Base-by-base conservation (phyloP, 1,140 invertebrate genomes). In the Gryon sp. region DNA sequence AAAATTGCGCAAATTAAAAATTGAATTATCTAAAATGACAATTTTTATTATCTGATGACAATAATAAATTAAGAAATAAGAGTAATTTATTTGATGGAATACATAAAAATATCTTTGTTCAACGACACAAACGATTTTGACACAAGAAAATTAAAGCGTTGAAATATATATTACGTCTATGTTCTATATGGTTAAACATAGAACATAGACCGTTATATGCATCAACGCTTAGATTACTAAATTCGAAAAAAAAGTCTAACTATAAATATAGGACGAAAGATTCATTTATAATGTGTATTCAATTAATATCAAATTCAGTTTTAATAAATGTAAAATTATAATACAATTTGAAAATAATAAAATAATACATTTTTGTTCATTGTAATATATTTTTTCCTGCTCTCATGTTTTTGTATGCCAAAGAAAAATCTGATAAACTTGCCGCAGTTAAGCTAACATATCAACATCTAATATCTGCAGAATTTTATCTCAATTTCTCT, bases 41-140 rank as follows among this genome's bases (percentile, higher is more conserved):
- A 32, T 32, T 9, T 5, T 32, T n/a, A 32, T n/a, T n/a, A n/a
- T n/a, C n/a, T n/a, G n/a, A n/a, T n/a, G n/a, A n/a, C n/a, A n/a
- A n/a, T n/a, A n/a, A n/a, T n/a, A n/a, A n/a, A n/a, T n/a, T n/a
- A n/a, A n/a, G n/a, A n/a, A n/a, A n/a, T n/a, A n/a, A n/a, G n/a
- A n/a, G n/a, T n/a, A n/a, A n/a, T n/a, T n/a, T n/a, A n/a, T 32
- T 82, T 46, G 65, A 78, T 24, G 22, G 3, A 7, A 7, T 7
- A 24, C 22, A 4, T 24, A 24, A 24, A 24, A 24, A 4, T 24
- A 24, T 34, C 14, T 11, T 34, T 12, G 2, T 12, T 34, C 11
- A 12, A 11, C 2, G 5, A 11, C 9, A 9, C 57, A 32, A 46
- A 28, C 19, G 18, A 18, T 14, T 34, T 34, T 12, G 14, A 34